A percentile compares a stretch with the other conserved stretches of the same genome.
phyloP scores from a whole-genome alignment of 2,113 vertebrate genomes.

The Charadrius vociferus region DNA sequence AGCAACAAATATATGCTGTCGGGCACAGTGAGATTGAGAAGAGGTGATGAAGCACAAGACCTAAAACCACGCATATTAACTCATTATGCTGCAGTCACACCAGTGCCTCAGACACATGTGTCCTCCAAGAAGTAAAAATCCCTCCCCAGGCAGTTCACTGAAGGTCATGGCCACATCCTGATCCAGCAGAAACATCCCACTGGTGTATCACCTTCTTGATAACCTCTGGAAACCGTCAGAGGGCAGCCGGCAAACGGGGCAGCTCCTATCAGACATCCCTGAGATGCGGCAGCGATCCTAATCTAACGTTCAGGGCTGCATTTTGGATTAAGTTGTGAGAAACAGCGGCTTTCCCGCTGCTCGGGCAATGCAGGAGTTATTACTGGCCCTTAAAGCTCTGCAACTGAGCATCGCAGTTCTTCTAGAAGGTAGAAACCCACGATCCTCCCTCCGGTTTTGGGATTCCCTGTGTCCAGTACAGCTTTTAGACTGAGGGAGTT shows the following conservation, averaged over 20 bases:
- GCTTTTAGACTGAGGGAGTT: background rate
- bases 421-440: background rate
- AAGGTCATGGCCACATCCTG: background rate
- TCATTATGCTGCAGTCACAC: background rate
- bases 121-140: background rate
- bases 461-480: background rate
- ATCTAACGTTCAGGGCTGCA: accelerated
- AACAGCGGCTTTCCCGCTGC: background rate
- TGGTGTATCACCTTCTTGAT: background rate
- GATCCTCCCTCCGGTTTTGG: background rate
- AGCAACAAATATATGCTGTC: accelerated
- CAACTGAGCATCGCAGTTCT: background rate
- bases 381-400: background rate
- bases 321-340: background rate
- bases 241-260: background rate
- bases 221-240: background rate
- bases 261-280: background rate
- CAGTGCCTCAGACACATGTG: accelerated
- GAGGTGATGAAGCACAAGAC: background rate
- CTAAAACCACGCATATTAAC: accelerated
- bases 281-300: background rate
- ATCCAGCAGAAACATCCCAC: background rate
- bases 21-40: background rate
- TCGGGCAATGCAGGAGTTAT: background rate
- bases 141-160: background rate